These are phyloP conservation scores for Tachina lurida DNA, from an alignment of 2,888 invertebrate species.

Conservation along the genomic window DNA sequence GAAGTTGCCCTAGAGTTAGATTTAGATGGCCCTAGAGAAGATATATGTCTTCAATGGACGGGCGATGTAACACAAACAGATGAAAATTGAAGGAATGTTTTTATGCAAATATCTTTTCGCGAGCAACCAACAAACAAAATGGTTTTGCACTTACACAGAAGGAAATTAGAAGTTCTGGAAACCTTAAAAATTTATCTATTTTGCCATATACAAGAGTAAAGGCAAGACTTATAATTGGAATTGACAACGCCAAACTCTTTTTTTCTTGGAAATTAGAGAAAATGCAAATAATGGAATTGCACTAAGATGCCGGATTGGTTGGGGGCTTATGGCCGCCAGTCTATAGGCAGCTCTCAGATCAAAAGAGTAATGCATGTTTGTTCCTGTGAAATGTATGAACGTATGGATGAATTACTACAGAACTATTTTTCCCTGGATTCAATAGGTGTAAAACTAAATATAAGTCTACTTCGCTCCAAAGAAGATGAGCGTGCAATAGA, in stretches of 20 bases:
- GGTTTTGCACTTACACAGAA: slow-evolving; percentile 23
- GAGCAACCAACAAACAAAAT: slow-evolving; percentile 32
- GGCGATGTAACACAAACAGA: slow-evolving; percentile 69
- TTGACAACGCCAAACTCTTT: slow-evolving; percentile 54
- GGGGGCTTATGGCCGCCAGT: slow-evolving; percentile 62
- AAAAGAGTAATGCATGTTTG: slow-evolving; percentile 59
- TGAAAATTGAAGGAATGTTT: slow-evolving; percentile 53
- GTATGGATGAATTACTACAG: slow-evolving; percentile 59
- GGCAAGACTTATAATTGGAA: slow-evolving; percentile 59
- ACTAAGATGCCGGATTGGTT: slow-evolving; percentile 62
- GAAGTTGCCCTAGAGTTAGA: slow-evolving; percentile 53
- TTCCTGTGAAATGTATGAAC: slow-evolving; percentile 38
- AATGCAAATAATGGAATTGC: slow-evolving; percentile 51
- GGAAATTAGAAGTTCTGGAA: slow-evolving; percentile 22
- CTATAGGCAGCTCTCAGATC: neutral
- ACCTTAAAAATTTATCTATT: no score
- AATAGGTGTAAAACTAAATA: no score
- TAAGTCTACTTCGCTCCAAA: slow-evolving; percentile 47
- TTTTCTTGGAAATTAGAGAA: slow-evolving; percentile 59
- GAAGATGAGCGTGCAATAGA: slow-evolving; percentile 52
- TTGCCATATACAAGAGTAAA: no score
- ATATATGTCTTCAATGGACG: slow-evolving; percentile 67
- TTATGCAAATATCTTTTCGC: slow-evolving; percentile 44
- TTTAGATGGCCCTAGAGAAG: slow-evolving; percentile 48
- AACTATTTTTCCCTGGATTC: no score